These are phyloP conservation scores for Tortrix viridana DNA, from an alignment of 2,888 invertebrate species.

Conservation along the genomic window DNA sequence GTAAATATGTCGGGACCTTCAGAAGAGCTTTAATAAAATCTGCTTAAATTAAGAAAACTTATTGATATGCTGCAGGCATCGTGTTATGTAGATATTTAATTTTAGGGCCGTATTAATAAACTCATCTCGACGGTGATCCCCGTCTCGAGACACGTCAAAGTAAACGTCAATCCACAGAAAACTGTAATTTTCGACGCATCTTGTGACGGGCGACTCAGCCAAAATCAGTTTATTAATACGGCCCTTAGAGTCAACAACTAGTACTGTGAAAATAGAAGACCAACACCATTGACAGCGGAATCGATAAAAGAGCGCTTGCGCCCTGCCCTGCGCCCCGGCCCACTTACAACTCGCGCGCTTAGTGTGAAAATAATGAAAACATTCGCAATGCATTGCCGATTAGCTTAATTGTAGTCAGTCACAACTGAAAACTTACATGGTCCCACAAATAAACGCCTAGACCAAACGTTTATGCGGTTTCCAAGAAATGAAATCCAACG, in stretches of 20 bases:
- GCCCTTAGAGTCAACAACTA: neutral
- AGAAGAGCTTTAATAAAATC: slow-evolving; percentile 8
- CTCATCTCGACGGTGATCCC: too few species aligned
- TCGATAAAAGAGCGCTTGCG: slow-evolving; percentile 30
- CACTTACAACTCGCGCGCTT: slow-evolving; percentile 25
- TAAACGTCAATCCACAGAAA: too few species aligned
- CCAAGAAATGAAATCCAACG: too few species aligned
- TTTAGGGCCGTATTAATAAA: too few species aligned
- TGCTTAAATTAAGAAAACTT: slow-evolving; percentile 7
- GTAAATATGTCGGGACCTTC: slow-evolving; percentile 15
- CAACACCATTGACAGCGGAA: slow-evolving; percentile 6
- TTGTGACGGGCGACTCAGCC: too few species aligned
- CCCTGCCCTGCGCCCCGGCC: neutral
- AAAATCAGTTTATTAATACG: too few species aligned
- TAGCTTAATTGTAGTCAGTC: neutral
- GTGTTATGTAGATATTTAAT: neutral
- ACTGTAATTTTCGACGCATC: too few species aligned
- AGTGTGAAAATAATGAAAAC: slow-evolving; percentile 17
- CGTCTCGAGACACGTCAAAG: too few species aligned
- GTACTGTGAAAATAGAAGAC: neutral
- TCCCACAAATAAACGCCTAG: too few species aligned
- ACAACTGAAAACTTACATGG: too few species aligned
- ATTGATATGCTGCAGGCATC: slow-evolving; percentile 6
- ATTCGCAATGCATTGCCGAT: slow-evolving; percentile 24
- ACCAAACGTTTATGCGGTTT: too few species aligned